Base-by-base conservation (phyloP, 2,797 vertebrate genomes). In the Myotis findleyi region DNA sequence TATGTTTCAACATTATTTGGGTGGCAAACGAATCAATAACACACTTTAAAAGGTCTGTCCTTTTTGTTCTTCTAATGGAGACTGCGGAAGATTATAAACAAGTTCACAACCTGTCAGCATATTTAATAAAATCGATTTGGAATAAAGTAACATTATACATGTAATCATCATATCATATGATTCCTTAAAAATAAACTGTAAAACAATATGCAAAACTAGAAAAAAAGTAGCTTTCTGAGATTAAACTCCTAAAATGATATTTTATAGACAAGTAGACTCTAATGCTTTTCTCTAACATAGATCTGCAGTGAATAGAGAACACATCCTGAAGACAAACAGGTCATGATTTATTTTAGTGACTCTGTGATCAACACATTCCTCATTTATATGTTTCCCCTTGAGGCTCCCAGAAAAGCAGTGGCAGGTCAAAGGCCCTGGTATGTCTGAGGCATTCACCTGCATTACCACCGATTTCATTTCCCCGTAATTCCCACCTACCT, bases 31-130 rank as follows among this genome's bases (percentile, higher is more conserved):
- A 41, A 87, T 87, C 73, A 83, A 64, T 80, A 69, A 80, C 38
- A 84, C 86, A 62, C 93, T 95, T 90, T 75, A 90, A 96, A 94
- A 76, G 81, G 49, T 7, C 4, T 82, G 55, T 87, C 7, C 41
- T 89, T 77, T 21, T 83, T 73, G 33, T 75, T 83, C 38, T 57
- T 33, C 20, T 89, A 68, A 86, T 51, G 57, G 23, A 96, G n/a
- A 76, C 18, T 49, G 71, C 23, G 1, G 11, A 73, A 86, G 44
- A 80, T 72, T 83, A 86, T 76, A 92, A 83, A 51, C 1, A 27
- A 3, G 5, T 59, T 47, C 23, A 20, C 10, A 73, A 36, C 6
- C 27, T 62, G 16, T 12, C 25, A 59, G 44, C 27, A 73, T 93
- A 44, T 18, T 81, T 94, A 86, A 69, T 55, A 51, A 41, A 82